Evolutionary conservation across 2,113 vertebrate species (phyloP).

Genomic region (Natator depressus): DNA sequence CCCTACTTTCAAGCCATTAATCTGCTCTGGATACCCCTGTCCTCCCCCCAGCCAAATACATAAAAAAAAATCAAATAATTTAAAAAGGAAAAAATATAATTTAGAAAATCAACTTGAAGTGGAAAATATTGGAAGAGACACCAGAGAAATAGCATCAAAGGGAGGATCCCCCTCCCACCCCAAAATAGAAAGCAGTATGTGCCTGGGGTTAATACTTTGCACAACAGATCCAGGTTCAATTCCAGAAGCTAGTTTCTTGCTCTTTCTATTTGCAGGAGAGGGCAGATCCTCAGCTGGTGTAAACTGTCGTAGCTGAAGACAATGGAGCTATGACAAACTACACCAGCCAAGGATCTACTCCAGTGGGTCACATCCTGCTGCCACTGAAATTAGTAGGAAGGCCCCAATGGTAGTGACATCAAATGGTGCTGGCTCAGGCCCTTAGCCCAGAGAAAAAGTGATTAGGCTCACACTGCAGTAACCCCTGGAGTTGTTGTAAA

Average conservation of each 20-base stretch:
- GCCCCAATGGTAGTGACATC: background rate
- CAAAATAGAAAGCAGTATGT: background rate
- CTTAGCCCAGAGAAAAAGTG: background rate
- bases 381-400: background rate
- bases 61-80: background rate
- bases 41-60: background rate
- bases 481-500: background rate
- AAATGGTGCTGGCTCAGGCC: background rate
- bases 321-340: rapidly evolving
- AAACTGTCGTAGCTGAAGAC: background rate
- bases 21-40: background rate
- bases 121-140: background rate
- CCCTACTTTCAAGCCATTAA: background rate
- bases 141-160: background rate
- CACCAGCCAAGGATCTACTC: rapidly evolving
- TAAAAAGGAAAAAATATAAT: background rate
- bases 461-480: background rate
- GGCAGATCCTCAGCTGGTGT: background rate
- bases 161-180: background rate
- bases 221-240: background rate
- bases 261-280: background rate
- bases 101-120: conserved; percentile 1
- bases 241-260: background rate
- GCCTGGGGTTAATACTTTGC: too few species aligned
- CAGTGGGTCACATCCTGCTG: rapidly evolving